phyloP scores from a whole-genome alignment of 1,140 invertebrate species.

The Trachelipus rathkii region DNA sequence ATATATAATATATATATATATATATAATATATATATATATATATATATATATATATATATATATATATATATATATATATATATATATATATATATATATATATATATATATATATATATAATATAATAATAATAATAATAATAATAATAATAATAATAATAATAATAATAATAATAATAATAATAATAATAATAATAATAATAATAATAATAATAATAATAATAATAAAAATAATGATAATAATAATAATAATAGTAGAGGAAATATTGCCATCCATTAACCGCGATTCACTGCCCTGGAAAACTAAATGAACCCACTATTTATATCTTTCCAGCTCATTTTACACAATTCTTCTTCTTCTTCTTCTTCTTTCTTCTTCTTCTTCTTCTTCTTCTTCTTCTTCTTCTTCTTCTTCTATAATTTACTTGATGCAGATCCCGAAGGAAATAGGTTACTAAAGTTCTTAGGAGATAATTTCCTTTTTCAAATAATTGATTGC shows the following conservation, averaged over 20 bases:
- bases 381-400: too few relatives aligned
- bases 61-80: conserved; percentile 12
- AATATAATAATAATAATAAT: background rate
- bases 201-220: background rate
- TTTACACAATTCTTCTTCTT: too few relatives aligned
- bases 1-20: conserved; percentile 18
- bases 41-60: background rate
- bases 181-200: background rate
- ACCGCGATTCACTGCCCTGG: background rate
- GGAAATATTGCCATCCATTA: too few relatives aligned
- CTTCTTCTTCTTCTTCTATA: too few relatives aligned
- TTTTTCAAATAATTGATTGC: too few relatives aligned
- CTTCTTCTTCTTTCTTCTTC: too few relatives aligned
- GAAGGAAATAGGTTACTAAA: too few relatives aligned
- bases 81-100: conserved; percentile 25
- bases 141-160: background rate
- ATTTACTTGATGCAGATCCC: too few relatives aligned
- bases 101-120: conserved; percentile 22
- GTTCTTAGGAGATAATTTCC: too few relatives aligned
- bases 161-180: background rate
- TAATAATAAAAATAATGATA: too few relatives aligned
- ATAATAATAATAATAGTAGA: too few relatives aligned
- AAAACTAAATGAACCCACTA: background rate
- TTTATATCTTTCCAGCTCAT: background rate
- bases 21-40: background rate